Conservation (phyloP, 2,797 vertebrate genomes). For the Chelon auratus region DNA sequence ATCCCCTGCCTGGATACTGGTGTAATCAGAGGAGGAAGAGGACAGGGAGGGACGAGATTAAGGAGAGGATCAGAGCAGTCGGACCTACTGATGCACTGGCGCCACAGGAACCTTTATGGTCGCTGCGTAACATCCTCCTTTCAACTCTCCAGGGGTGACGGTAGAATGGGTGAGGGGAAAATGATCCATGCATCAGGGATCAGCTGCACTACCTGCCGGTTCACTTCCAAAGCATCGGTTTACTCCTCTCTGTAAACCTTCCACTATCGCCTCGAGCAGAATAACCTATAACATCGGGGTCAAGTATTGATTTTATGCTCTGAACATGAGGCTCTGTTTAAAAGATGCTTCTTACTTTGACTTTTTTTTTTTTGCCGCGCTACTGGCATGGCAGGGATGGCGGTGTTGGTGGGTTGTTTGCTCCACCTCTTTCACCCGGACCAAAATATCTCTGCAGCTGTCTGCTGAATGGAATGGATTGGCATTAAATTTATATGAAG, state of each 20-base stretch:
- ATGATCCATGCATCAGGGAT: constrained; percentile 4
- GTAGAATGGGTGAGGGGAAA: background rate
- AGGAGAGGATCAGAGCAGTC: constrained; percentile 45
- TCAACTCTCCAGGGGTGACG: constrained; percentile 34
- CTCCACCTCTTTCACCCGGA: background rate
- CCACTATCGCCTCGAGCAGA: constrained; percentile 12
- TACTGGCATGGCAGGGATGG: too few relatives aligned
- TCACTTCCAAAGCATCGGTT: constrained; percentile 30
- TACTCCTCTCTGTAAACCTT: constrained; percentile 14
- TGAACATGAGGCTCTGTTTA: constrained; percentile 5
- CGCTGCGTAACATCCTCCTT: constrained; percentile 22
- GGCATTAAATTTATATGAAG: background rate
- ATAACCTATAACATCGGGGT: constrained; percentile 17
- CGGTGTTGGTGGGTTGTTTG: background rate
- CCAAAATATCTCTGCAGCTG: constrained; percentile 1
- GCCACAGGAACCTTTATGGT: constrained; percentile 34
- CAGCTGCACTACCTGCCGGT: constrained; percentile 6
- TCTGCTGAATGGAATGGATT: background rate
- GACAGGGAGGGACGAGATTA: constrained; percentile 55
- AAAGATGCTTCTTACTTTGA: constrained; percentile 9
- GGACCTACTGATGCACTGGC: constrained; percentile 44
- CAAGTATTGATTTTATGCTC: constrained; percentile 37
- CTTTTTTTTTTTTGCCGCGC: background rate
- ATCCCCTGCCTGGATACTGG: constrained; percentile 36
- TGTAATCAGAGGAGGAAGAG: constrained; percentile 46